These are phyloP conservation scores for Eretmochelys imbricata DNA, from an alignment of 2,113 vertebrate species.

Conservation along the genomic window DNA sequence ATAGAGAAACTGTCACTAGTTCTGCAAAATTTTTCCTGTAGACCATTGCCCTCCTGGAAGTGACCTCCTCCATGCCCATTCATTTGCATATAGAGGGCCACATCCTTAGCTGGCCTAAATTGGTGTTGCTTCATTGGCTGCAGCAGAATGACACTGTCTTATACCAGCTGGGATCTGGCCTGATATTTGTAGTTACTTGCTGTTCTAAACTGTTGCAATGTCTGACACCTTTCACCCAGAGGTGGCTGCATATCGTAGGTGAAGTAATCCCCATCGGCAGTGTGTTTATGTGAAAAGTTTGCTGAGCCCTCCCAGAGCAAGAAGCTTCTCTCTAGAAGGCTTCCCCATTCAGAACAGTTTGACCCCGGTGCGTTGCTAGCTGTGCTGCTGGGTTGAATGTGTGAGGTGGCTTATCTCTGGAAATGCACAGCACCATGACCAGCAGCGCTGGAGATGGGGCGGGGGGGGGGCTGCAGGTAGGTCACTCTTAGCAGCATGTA, in stretches of 20 bases:
- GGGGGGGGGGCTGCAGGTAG: slow-evolving; percentile 62
- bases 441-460: slow-evolving; percentile 24
- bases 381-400: background rate
- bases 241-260: background rate
- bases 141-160: background rate
- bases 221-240: background rate
- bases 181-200: no score
- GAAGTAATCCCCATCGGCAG: background rate
- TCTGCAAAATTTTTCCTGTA: background rate
- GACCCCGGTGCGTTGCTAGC: background rate
- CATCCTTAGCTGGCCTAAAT: background rate
- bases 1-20: background rate
- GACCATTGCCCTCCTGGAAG: background rate
- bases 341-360: fast-evolving
- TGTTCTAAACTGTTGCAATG: background rate
- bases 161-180: background rate
- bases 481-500: slow-evolving; percentile 45
- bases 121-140: background rate
- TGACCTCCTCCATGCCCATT: background rate
- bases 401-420: slow-evolving; percentile 49
- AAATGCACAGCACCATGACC: slow-evolving; percentile 34
- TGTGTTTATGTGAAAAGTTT: slow-evolving; percentile 15
- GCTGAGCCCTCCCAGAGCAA: background rate
- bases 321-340: background rate
- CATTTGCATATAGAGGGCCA: background rate